A percentile compares a stretch with the other conserved stretches of the same genome.
Conservation (phyloP, 2,797 vertebrate species). For the Eulemur coronatus region DNA sequence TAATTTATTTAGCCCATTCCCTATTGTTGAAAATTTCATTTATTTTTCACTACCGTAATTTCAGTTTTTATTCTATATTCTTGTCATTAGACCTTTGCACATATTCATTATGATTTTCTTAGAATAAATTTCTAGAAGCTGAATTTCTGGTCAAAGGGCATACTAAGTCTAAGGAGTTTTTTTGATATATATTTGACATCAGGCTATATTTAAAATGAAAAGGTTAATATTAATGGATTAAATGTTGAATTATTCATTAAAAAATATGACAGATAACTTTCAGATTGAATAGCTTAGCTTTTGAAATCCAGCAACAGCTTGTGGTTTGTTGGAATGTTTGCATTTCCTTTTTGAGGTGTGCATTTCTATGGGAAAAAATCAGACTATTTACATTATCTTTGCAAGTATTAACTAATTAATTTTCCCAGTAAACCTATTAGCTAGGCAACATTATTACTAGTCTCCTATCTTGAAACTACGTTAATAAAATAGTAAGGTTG, state of each 20-base stretch:
- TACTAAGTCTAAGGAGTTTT: background rate
- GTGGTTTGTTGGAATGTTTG: background rate
- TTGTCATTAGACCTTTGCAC: background rate
- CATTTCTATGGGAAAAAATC: background rate
- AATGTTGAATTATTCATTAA: constrained; percentile 64
- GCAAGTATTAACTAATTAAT: constrained; percentile 41
- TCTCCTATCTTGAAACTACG: constrained; percentile 19
- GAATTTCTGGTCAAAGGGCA: constrained; percentile 4
- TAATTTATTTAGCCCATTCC: background rate
- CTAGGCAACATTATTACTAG: constrained; percentile 44
- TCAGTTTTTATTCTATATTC: constrained; percentile 8
- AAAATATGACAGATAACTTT: constrained; percentile 44
- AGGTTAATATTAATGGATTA: constrained; percentile 52
- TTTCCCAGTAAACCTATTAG: constrained; percentile 50
- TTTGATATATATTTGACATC: constrained; percentile 8
- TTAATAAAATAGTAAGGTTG: constrained; percentile 53
- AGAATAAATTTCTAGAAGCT: constrained; percentile 12
- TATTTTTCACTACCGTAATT: constrained; percentile 42
- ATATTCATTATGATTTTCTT: constrained; percentile 35
- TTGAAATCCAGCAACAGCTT: background rate
- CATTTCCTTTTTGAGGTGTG: constrained; percentile 29
- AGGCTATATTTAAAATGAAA: constrained; percentile 63
- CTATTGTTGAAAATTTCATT: background rate
- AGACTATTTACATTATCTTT: background rate
- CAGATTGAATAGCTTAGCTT: constrained; percentile 7